Percentiles rank a stretch among this genome's conserved stretches.
Evolutionary conservation across 2,888 invertebrate species (phyloP).

Genomic region (Andricus quercusramuli): DNA sequence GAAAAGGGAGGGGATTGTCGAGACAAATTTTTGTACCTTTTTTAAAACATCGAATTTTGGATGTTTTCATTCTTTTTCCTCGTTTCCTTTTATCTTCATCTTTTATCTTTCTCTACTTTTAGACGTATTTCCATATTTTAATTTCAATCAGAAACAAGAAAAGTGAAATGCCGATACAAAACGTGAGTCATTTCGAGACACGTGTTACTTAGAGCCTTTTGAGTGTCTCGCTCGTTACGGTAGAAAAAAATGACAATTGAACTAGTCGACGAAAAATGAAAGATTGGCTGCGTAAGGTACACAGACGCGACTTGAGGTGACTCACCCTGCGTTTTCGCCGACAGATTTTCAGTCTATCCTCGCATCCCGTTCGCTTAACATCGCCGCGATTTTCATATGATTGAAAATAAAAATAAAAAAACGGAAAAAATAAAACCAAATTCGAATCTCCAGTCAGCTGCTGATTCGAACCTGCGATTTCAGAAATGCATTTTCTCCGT

Average conservation of each 20-base stretch:
- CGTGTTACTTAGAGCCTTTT: background rate
- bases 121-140: background rate
- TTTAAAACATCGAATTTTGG: background rate
- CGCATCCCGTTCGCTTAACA: conserved; percentile 35
- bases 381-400: conserved; percentile 30
- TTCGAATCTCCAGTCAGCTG: background rate
- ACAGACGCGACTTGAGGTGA: conserved; percentile 34
- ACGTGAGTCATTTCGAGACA: conserved; percentile 14
- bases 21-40: background rate
- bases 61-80: background rate
- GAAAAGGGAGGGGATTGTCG: background rate
- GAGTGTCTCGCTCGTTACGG: background rate
- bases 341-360: conserved; percentile 41
- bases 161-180: conserved; percentile 30
- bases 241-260: conserved; percentile 22
- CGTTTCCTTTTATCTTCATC: background rate
- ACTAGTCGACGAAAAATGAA: conserved; percentile 20
- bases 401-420: background rate
- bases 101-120: background rate
- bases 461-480: background rate
- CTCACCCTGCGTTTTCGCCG: conserved; percentile 38
- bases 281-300: conserved; percentile 31
- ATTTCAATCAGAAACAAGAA: background rate
- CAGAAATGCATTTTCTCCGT: conserved; percentile 28
- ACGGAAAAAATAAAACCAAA: background rate